Conservation (phyloP, 2,888 invertebrate species). For the Cephus pulcher region DNA sequence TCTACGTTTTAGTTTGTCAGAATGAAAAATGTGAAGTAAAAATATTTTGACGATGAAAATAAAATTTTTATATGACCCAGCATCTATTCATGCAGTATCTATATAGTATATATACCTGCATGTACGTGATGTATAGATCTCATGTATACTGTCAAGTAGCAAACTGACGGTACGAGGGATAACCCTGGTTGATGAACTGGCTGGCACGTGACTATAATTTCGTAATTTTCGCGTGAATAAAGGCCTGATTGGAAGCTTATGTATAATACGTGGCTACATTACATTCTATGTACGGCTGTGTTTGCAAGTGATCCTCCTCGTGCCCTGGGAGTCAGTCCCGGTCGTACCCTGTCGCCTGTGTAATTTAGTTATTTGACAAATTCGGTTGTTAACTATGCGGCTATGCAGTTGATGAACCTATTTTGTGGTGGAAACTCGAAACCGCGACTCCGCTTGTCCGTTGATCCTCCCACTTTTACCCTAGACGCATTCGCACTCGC, state of each 20-base stretch:
- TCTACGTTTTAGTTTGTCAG: background rate
- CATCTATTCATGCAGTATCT: background rate
- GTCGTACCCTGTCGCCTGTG: conserved; percentile 10
- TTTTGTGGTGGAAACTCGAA: conserved; percentile 38
- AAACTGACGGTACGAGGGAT: background rate
- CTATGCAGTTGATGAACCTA: conserved; percentile 38
- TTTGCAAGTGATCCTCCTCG: background rate
- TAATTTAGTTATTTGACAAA: conserved; percentile 55
- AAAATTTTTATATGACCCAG: background rate
- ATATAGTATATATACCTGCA: background rate
- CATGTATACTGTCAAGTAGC: background rate
- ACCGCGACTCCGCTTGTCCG: conserved; percentile 21
- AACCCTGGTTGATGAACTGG: conserved; percentile 10
- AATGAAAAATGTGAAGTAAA: background rate
- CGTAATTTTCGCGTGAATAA: conserved; percentile 52
- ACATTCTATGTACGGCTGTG: background rate
- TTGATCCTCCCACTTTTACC: background rate
- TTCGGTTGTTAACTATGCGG: conserved; percentile 47
- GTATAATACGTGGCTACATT: conserved; percentile 16
- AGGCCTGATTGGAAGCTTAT: conserved; percentile 50
- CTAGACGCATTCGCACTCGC: background rate
- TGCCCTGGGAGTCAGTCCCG: background rate
- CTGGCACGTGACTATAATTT: conserved; percentile 45
- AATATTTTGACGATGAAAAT: background rate
- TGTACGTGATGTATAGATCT: background rate